Evolutionary conservation across 2,113 vertebrate species (phyloP), one percentile per base, ranked within the genome.

Genomic region (Gracilinanus agilis): DNA sequence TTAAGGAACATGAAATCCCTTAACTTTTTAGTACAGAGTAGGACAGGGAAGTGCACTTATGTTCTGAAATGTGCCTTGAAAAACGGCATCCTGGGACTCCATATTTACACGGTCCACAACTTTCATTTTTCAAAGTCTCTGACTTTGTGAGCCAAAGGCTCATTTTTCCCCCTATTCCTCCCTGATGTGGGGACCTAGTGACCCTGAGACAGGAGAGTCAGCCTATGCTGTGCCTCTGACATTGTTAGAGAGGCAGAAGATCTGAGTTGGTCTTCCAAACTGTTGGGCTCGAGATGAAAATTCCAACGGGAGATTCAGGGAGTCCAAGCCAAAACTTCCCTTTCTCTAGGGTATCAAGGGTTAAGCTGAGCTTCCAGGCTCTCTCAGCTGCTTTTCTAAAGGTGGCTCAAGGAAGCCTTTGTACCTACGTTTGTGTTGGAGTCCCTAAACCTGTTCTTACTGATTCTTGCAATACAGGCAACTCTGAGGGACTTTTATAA

Each of bases 1-100:
- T 98, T 98, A 97, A 97, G 97, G 95, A 97, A 96, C 96, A 95
- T 93, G 97, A 97, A 95, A 89, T 96, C 97, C 93, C 96, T 96
- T 91, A 96, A 96, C 89, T 93, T 96, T 97, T 96, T 95, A 44
- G 95, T 94, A 88, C 93, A 93, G 95, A 75, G 91, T 93, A 49
- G 75, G 92, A 93, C 67, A 95, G 92, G 93, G 92, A 97, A 96
- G 93, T 93, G 94, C 90, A 44, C 94, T 94, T 97, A 92, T 94
- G 94, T 34, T 93, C 90, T 95, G 95, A 96, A 97, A 92, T 0
- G 24, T 40, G 0, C 75, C 94, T 90, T 54, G 54, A 23, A 96
- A 93, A 95, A 40, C 8, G 94, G 55, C 92, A 95, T 27, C 49
- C 53, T 95, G 25, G 1, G 9, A 61, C 53, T 96, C 94, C 94